These are phyloP conservation scores for Oscheius sp. DNA, from an alignment of 2,888 invertebrate species.

Conservation along the genomic window DNA sequence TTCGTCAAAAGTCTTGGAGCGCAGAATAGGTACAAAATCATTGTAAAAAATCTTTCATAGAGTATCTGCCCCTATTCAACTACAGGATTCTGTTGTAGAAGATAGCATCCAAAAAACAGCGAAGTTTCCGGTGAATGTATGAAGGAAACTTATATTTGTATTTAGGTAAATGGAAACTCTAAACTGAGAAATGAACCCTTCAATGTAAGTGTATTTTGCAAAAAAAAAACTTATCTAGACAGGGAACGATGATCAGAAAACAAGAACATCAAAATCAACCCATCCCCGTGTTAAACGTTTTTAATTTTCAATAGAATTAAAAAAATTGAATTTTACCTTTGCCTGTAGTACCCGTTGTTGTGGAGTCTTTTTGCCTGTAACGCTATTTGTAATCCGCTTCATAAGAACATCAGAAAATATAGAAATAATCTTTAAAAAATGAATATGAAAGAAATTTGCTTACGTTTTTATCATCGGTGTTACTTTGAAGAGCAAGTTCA, in stretches of 20 bases:
- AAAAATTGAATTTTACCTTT: conserved; percentile 24
- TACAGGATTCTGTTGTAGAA: not conserved
- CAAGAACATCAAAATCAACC: not conserved
- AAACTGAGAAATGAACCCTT: too few relatives aligned
- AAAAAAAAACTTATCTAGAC: not conserved
- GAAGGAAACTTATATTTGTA: not conserved
- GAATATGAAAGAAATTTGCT: too few relatives aligned
- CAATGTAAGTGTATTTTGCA: too few relatives aligned
- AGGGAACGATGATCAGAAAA: not conserved
- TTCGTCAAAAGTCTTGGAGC: conserved; percentile 7
- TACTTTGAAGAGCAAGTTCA: conserved; percentile 14
- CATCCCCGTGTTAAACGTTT: not conserved
- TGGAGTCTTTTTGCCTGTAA: conserved; percentile 32
- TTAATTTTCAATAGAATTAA: not conserved
- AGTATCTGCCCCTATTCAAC: not conserved
- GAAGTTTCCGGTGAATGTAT: not conserved
- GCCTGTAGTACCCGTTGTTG: conserved; percentile 8
- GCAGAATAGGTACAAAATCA: not conserved
- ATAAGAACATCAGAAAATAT: conserved; percentile 42
- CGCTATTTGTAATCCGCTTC: conserved; percentile 39
- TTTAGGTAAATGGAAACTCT: not conserved
- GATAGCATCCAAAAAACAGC: not conserved
- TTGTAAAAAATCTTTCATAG: not conserved
- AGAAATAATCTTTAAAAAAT: conserved; percentile 32
- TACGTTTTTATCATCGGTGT: not conserved